Percentiles rank a stretch among this genome's conserved stretches.
These are phyloP conservation scores for Pyrrhosoma nymphula DNA, from an alignment of 2,888 invertebrate species.

Conservation along the genomic window DNA sequence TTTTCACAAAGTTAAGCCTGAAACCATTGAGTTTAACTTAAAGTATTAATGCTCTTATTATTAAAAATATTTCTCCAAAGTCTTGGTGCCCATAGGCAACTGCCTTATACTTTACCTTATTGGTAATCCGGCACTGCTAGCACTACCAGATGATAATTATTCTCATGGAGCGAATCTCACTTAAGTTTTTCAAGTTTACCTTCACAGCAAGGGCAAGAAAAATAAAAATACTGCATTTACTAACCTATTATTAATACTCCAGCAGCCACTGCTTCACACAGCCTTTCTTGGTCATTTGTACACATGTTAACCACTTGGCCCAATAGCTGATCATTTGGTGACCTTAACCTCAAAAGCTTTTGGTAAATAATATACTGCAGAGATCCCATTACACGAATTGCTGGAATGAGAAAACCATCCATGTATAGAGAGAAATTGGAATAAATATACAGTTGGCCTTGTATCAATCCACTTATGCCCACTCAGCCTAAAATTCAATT, in stretches of 20 bases:
- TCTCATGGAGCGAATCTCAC: too few relatives aligned
- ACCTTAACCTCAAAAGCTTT: constrained; percentile 17
- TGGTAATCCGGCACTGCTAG: too few relatives aligned
- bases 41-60: too few relatives aligned
- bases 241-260: constrained; percentile 54
- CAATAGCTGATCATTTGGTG: constrained; percentile 38
- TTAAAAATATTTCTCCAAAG: too few relatives aligned
- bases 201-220: too few relatives aligned
- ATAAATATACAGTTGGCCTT: background rate
- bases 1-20: too few relatives aligned
- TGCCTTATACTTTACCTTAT: too few relatives aligned
- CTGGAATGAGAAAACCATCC: background rate
- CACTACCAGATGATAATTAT: too few relatives aligned
- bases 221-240: background rate
- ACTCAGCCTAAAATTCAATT: background rate
- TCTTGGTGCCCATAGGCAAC: too few relatives aligned
- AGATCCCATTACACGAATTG: constrained; percentile 54
- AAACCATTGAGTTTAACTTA: too few relatives aligned
- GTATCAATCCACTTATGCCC: background rate
- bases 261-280: constrained; percentile 56
- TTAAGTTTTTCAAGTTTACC: too few relatives aligned
- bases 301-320: constrained; percentile 61
- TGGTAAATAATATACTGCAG: constrained; percentile 45
- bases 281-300: constrained; percentile 57
- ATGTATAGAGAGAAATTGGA: background rate